Percentiles rank a stretch among this genome's conserved stretches.
Evolutionary conservation across 2,113 vertebrate species (phyloP).

Genomic region (Amazona vittata): DNA sequence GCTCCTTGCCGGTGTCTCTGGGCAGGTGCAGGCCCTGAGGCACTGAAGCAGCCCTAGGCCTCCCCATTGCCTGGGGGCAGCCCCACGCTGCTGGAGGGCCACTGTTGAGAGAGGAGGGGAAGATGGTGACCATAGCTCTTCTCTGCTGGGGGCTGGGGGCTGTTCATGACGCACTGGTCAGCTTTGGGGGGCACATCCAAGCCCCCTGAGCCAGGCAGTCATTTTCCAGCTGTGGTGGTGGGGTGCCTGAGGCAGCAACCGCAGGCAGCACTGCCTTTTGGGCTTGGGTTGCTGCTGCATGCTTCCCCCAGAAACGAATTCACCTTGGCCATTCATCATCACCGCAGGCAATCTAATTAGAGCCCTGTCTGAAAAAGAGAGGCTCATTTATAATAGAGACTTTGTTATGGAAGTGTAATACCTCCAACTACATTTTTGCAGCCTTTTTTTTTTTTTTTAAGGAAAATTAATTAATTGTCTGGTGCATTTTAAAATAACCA

Average conservation of each 20-base stretch:
- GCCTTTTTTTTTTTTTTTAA: conserved; percentile 60
- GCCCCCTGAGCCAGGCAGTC: background rate
- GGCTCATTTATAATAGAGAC: conserved; percentile 77
- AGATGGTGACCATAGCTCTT: background rate
- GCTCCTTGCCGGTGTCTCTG: accelerated
- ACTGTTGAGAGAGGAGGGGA: background rate
- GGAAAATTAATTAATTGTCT: conserved; percentile 81
- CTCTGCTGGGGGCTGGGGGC: too few species aligned
- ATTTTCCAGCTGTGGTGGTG: background rate
- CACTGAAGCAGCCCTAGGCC: background rate
- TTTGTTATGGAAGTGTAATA: conserved; percentile 77
- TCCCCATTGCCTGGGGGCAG: background rate
- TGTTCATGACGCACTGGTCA: background rate
- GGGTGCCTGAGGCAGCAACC: background rate
- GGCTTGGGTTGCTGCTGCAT: background rate
- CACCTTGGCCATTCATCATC: conserved; percentile 77
- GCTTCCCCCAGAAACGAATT: conserved; percentile 56
- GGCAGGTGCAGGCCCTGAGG: accelerated
- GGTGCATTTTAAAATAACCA: conserved; percentile 56
- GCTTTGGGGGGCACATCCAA: background rate
- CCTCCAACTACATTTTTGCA: conserved; percentile 74
- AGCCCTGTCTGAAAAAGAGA: conserved; percentile 74
- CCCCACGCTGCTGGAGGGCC: accelerated
- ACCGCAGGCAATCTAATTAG: conserved; percentile 79
- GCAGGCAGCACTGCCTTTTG: background rate